Evolutionary conservation across 2,888 invertebrate species (phyloP).

Genomic region (Hedychridium roseum): DNA sequence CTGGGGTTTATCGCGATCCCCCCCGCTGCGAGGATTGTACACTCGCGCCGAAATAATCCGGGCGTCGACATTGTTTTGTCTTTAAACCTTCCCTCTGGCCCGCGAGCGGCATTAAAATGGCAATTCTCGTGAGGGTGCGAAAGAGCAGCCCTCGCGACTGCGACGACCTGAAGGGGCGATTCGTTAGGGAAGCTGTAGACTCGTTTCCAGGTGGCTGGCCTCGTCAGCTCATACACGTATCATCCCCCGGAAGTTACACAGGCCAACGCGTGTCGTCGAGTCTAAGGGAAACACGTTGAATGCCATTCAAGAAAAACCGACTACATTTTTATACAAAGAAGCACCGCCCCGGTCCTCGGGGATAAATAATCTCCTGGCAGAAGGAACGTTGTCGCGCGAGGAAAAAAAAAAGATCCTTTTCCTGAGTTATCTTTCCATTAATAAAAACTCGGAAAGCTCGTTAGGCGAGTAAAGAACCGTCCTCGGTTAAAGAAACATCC

Average conservation of each 20-base stretch:
- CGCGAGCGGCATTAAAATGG: conserved; percentile 6
- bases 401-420: no score
- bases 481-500: no score
- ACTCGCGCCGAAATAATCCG: conserved; percentile 25
- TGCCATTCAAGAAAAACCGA: no score
- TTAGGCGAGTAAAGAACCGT: no score
- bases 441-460: no score
- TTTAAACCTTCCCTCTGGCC: conserved; percentile 13
- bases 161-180: conserved; percentile 1
- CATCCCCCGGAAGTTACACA: not conserved
- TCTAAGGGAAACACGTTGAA: not conserved
- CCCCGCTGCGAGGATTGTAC: no score
- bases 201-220: not conserved
- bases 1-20: no score
- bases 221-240: not conserved
- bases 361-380: no score
- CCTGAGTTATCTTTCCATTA: no score
- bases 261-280: not conserved
- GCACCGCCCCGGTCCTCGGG: no score
- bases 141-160: not conserved
- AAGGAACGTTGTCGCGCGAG: no score
- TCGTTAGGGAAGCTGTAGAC: conserved; percentile 6
- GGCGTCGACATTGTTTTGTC: conserved; percentile 12
- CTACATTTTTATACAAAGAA: no score
- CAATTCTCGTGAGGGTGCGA: conserved; percentile 3